A percentile compares a stretch with the other conserved stretches of the same genome.
These are phyloP conservation scores for Python bivittatus DNA, from an alignment of 2,113 vertebrate species.

Conservation along the genomic window DNA sequence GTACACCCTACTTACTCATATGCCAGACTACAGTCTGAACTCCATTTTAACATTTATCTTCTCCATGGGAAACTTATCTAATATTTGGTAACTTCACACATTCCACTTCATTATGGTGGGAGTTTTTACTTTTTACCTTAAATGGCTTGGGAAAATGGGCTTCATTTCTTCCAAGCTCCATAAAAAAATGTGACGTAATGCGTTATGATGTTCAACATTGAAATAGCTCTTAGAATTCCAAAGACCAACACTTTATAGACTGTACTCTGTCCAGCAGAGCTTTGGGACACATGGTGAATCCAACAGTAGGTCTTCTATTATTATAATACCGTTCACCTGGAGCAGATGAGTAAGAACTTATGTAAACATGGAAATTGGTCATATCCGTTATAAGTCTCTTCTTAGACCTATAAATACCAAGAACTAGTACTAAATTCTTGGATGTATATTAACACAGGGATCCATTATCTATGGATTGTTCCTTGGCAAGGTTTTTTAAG, in stretches of 20 bases:
- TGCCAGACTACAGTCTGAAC: background rate
- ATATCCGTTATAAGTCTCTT: background rate
- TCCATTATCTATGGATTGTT: background rate
- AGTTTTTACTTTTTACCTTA: background rate
- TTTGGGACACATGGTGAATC: background rate
- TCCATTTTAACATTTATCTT: background rate
- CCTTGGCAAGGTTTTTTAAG: background rate
- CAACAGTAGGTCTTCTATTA: background rate
- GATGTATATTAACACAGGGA: background rate
- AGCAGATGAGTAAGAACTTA: background rate
- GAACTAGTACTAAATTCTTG: background rate
- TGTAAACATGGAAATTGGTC: background rate
- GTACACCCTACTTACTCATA: background rate
- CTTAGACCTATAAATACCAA: background rate
- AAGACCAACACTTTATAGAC: background rate
- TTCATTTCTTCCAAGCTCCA: background rate
- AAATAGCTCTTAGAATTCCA: background rate
- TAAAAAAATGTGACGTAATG: background rate
- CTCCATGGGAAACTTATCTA: background rate
- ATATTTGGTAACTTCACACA: background rate
- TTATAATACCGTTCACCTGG: background rate
- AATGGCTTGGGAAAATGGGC: background rate
- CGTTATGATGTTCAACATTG: background rate
- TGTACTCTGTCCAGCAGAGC: background rate
- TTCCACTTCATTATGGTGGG: background rate